Base-by-base conservation (phyloP, 2,797 vertebrate genomes). In the Neosalanx taihuensis region DNA sequence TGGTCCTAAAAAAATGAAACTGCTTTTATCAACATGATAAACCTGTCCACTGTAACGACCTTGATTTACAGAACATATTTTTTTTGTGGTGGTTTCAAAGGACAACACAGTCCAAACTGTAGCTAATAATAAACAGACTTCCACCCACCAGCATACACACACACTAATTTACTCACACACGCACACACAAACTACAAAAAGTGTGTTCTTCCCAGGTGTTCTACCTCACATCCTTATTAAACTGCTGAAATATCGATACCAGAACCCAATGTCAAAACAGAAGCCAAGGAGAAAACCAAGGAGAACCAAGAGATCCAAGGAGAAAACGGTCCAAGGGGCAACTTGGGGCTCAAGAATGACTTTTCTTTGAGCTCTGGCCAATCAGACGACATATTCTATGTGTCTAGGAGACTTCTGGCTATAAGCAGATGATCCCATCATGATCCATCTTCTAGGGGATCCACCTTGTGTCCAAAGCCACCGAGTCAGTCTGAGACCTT, bases 21-120 rank as follows among this genome's bases (percentile, higher is more conserved):
- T 68, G 62, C 78, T 87, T 87, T 86, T 87, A 91, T 90, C 87
- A 90, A 90, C 88, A 89, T 86, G 84, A 88, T 89, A 89, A 90
- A 90, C 82, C 63, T 77, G 83, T 82, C 65, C 53, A 78, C 35
- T 74, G 74, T 10, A 73, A 57, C 77, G 75, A 81, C 70, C 56
- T 31, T 59, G 53, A 72, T 64, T 77, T 46, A 76, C 51, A 67
- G 66, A 68, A 46, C 70, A 70, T 78, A 51, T 72, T 64, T 76
- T 58, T n/a, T 62, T 64, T 75, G 60, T 75, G 60, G 72, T 66
- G 68, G 51, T 17, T 56, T 56, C 51, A 56, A 17, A 56, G 51
- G 18, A 17, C 51, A 56, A 56, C 51, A 56, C 18, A 12, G 12
- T 46, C 9, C 41, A 56, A 4, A 56, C 51, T 17, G 51, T 56